A percentile compares a stretch with the other conserved stretches of the same genome.
These are phyloP conservation scores for Oscheius sp. DNA, from an alignment of 2,888 invertebrate genomes.

Conservation along the genomic window DNA sequence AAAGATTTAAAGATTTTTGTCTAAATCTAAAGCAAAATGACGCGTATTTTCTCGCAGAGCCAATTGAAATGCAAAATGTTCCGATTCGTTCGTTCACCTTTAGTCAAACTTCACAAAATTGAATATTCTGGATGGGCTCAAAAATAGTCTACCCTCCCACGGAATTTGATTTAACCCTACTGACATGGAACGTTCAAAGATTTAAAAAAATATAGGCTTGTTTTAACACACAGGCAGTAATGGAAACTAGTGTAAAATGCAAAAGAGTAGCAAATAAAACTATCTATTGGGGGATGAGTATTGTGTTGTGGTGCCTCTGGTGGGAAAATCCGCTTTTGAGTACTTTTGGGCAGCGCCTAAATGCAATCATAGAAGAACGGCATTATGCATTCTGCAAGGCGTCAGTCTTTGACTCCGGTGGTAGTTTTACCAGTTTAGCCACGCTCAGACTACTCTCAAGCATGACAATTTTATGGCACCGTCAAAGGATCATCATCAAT, in stretches of 20 bases:
- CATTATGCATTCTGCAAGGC: slow-evolving; percentile 33
- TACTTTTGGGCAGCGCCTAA: slow-evolving; percentile 35
- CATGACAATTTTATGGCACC: slow-evolving; percentile 8
- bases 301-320: slow-evolving; percentile 10
- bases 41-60: neutral
- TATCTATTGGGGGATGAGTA: slow-evolving; percentile 1
- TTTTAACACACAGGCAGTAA: too few species aligned
- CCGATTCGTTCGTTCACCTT: too few species aligned
- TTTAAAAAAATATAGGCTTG: too few species aligned
- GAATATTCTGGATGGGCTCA: too few species aligned
- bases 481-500: slow-evolving; percentile 6
- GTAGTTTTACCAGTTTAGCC: neutral
- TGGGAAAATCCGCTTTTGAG: slow-evolving; percentile 37
- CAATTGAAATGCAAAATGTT: too few species aligned
- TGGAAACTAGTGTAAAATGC: neutral
- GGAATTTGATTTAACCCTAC: too few species aligned
- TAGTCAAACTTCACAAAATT: too few species aligned
- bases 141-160: too few species aligned
- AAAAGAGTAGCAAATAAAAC: neutral
- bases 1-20: neutral
- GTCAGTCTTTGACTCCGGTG: slow-evolving; percentile 31
- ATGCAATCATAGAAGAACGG: slow-evolving; percentile 38
- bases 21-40: neutral
- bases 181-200: too few species aligned
- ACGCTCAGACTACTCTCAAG: neutral